A percentile compares a stretch with the other conserved stretches of the same genome.
These are phyloP conservation scores for Amia ocellicauda DNA, from an alignment of 2,113 vertebrate species.

Conservation along the genomic window DNA sequence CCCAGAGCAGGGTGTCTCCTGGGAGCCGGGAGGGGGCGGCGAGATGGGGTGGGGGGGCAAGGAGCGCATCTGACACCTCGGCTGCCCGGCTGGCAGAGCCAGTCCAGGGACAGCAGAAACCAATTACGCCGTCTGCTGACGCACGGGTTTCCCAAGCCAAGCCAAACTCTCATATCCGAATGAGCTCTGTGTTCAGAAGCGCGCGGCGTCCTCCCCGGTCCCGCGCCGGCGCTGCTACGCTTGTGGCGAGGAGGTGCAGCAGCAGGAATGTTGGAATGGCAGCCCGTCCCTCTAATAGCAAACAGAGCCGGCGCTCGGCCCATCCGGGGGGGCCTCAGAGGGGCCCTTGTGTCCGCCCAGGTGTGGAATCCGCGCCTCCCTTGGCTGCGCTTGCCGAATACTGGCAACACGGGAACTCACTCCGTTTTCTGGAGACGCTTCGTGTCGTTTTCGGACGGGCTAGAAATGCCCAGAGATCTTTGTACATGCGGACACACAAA, in stretches of 20 bases:
- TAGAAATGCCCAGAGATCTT: too few relatives aligned
- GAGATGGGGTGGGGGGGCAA: conserved; percentile 30
- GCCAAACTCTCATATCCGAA: conserved; percentile 65
- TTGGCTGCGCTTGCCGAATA: too few relatives aligned
- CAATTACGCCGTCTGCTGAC: conserved; percentile 69
- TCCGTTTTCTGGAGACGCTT: too few relatives aligned
- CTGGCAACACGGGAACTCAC: too few relatives aligned
- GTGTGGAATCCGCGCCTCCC: not conserved
- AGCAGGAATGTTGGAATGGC: conserved; percentile 44
- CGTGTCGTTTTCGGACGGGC: too few relatives aligned
- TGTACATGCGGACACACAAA: too few relatives aligned
- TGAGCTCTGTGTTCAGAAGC: conserved; percentile 49
- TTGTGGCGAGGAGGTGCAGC: conserved; percentile 42
- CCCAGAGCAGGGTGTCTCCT: too few relatives aligned
- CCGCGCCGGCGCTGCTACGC: conserved; percentile 34
- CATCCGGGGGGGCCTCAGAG: not conserved
- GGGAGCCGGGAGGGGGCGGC: not conserved
- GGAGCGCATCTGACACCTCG: conserved; percentile 29
- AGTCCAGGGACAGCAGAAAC: conserved; percentile 73
- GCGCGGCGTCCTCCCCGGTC: conserved; percentile 45
- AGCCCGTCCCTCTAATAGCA: conserved; percentile 37
- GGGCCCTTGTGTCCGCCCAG: not conserved
- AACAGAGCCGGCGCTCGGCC: conserved; percentile 1
- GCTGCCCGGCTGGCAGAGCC: conserved; percentile 75
- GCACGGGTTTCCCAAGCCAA: conserved; percentile 61